Percentiles rank a stretch among this genome's conserved stretches.
phyloP scores from a whole-genome alignment of 2,797 vertebrate species.

The Heliangelus exortis region DNA sequence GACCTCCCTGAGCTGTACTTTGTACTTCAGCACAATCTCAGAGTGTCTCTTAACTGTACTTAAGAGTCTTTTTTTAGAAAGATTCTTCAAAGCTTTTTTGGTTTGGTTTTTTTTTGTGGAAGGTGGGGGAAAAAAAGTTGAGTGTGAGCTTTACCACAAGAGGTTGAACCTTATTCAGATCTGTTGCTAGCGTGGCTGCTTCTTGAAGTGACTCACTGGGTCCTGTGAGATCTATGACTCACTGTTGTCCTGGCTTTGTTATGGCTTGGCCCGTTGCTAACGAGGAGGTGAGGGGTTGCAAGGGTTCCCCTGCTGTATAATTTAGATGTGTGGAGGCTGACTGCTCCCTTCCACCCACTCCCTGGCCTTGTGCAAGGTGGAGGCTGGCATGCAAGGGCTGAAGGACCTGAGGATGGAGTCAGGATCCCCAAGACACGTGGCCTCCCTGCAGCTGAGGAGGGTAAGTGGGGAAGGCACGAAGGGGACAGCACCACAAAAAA shows the following conservation, averaged over 20 bases:
- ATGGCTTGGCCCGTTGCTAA: not conserved
- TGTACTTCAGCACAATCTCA: not conserved
- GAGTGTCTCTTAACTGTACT: not conserved
- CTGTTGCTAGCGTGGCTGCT: not conserved
- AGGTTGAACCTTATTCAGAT: not conserved
- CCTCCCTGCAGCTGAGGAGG: not conserved
- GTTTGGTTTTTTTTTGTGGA: not conserved
- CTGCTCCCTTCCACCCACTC: slow-evolving; percentile 42
- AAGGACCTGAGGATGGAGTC: not conserved
- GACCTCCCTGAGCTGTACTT: not conserved
- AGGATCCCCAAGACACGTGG: not conserved
- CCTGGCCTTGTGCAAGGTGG: not conserved
- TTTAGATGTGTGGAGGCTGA: not conserved
- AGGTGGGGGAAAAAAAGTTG: not conserved
- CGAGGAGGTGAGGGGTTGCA: not conserved
- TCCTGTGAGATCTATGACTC: slow-evolving; percentile 55
- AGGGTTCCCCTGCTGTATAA: not conserved
- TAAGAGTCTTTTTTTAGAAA: not conserved
- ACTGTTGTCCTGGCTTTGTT: slow-evolving; percentile 38
- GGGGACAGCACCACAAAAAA: not conserved
- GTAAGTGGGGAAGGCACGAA: not conserved
- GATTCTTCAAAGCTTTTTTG: not conserved
- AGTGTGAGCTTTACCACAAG: not conserved
- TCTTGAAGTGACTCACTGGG: slow-evolving; percentile 30
- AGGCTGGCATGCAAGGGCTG: not conserved